phyloP scores from a whole-genome alignment of 2,888 invertebrate genomes.

The Limnephilus marmoratus region DNA sequence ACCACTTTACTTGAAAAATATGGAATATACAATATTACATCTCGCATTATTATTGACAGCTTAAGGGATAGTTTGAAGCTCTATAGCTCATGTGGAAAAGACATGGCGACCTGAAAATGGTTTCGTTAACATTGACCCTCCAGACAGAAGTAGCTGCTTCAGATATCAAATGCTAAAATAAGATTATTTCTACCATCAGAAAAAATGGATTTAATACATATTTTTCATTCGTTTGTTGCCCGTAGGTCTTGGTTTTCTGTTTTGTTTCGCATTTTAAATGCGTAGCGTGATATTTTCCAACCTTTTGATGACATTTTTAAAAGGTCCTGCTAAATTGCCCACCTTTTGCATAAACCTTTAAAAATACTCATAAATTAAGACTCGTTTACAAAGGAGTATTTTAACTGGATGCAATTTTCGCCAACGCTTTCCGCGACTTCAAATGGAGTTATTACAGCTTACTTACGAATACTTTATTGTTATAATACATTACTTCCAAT shows the following conservation, averaged over 20 bases:
- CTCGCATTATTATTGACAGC: background rate
- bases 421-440: too few relatives aligned
- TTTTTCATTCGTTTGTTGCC: background rate
- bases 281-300: background rate
- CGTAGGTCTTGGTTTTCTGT: background rate
- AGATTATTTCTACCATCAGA: too few relatives aligned
- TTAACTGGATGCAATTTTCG: too few relatives aligned
- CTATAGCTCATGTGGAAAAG: background rate
- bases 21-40: background rate
- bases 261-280: background rate
- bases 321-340: background rate
- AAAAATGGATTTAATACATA: background rate
- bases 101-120: too few relatives aligned
- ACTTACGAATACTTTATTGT: too few relatives aligned
- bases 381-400: background rate
- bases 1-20: too few relatives aligned
- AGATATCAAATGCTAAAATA: background rate
- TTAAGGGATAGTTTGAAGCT: background rate
- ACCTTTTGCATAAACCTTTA: background rate
- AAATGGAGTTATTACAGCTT: too few relatives aligned
- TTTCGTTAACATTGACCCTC: background rate
- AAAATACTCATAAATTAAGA: background rate
- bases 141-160: background rate
- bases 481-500: too few relatives aligned
- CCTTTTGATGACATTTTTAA: background rate